Evolutionary conservation across 2,113 vertebrate genomes (phyloP).

Genomic region (Cololabis saira): DNA sequence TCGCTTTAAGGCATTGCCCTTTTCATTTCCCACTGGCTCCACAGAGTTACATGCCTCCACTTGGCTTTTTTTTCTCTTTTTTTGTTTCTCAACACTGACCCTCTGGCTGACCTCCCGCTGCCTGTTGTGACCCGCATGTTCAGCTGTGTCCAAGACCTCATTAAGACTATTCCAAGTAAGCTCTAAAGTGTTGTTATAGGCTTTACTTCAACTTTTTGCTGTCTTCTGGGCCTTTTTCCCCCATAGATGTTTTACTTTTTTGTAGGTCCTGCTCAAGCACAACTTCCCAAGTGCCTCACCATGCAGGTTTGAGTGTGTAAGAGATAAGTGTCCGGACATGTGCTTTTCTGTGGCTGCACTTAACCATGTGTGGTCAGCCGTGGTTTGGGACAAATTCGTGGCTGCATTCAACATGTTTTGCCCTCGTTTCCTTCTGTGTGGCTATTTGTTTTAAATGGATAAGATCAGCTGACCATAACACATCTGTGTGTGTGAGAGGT

Average conservation of each 20-base stretch:
- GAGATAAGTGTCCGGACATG: background rate
- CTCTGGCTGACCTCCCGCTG: slow-evolving; percentile 48
- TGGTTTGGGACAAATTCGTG: slow-evolving; percentile 2
- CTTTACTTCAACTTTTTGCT: background rate
- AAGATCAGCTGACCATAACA: slow-evolving; percentile 41
- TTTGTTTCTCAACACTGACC: slow-evolving; percentile 13
- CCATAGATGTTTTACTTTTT: background rate
- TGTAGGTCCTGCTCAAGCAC: background rate
- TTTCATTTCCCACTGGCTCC: slow-evolving; percentile 23
- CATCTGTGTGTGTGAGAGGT: slow-evolving; percentile 9
- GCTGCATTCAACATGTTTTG: slow-evolving; percentile 2
- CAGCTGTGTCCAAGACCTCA: slow-evolving; percentile 66
- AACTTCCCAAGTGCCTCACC: background rate
- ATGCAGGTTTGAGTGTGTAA: background rate
- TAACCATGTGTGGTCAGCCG: slow-evolving; percentile 33
- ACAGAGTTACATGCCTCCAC: slow-evolving; percentile 37
- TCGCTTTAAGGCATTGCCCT: slow-evolving; percentile 7
- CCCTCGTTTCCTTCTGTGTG: background rate
- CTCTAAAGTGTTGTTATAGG: slow-evolving; percentile 1
- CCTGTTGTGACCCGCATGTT: slow-evolving; percentile 46
- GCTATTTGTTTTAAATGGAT: slow-evolving; percentile 18
- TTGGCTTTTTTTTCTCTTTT: slow-evolving; percentile 22
- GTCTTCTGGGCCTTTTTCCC: background rate
- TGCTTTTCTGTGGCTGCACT: slow-evolving; percentile 25
- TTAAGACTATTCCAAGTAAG: slow-evolving; percentile 49